These are phyloP conservation scores for Salvelinus namaycush DNA, from an alignment of 2,113 vertebrate species.

Conservation along the genomic window DNA sequence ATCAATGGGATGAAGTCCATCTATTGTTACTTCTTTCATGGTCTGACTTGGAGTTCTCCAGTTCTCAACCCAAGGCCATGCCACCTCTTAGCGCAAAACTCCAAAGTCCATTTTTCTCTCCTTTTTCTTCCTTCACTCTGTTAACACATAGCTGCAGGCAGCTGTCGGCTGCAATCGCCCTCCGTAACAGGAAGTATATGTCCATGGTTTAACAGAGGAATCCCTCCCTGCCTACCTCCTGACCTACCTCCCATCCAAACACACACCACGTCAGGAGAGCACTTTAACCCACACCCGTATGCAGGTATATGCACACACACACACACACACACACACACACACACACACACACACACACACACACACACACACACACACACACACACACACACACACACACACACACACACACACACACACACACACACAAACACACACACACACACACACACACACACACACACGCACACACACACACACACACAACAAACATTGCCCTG, in stretches of 20 bases:
- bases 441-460: neutral
- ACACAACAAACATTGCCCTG: neutral
- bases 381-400: neutral
- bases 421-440: neutral
- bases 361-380: neutral
- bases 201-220: conserved; percentile 20
- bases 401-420: neutral
- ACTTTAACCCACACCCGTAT: neutral
- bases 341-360: neutral
- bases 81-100: neutral
- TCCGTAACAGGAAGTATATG: conserved; percentile 18
- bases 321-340: neutral
- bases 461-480: neutral
- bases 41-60: conserved; percentile 5
- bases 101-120: conserved; percentile 9
- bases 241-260: neutral
- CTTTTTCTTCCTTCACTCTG: neutral
- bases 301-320: neutral
- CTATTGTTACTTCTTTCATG: conserved; percentile 12
- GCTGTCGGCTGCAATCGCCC: conserved; percentile 23
- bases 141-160: conserved; percentile 9
- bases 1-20: neutral
- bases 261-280: neutral
- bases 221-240: neutral
- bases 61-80: conserved; percentile 1